phyloP scores from a whole-genome alignment of 2,888 invertebrate species.

The Sminthurinus aureus region DNA sequence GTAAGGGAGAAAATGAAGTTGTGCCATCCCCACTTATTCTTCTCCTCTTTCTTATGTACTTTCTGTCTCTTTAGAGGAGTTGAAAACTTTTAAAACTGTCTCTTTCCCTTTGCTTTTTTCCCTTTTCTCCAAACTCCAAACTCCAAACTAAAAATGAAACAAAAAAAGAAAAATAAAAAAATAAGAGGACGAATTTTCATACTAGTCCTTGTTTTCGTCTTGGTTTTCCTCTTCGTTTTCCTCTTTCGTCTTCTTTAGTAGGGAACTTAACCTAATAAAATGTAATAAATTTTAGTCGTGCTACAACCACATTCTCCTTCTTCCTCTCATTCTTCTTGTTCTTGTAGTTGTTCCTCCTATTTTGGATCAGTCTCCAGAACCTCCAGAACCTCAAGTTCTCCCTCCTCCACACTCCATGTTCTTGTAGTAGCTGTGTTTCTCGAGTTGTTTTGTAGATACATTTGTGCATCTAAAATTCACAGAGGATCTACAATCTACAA shows the following conservation, averaged over 20 bases:
- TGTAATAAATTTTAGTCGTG: conserved; percentile 26
- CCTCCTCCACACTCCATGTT: not conserved
- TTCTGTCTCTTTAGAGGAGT: not conserved
- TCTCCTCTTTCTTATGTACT: too few species aligned
- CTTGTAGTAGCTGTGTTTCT: too few species aligned
- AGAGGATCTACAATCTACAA: too few species aligned
- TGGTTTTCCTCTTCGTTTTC: not conserved
- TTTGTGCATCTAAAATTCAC: too few species aligned
- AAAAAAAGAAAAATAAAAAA: not conserved
- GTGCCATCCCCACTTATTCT: not conserved
- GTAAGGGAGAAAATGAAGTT: not conserved
- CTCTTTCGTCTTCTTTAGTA: conserved; percentile 1
- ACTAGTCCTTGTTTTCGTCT: not conserved
- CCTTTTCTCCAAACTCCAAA: not conserved
- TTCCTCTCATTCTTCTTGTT: not conserved
- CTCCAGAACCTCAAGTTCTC: too few species aligned
- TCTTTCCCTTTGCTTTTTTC: not conserved
- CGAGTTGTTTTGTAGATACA: too few species aligned
- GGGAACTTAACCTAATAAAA: conserved; percentile 37
- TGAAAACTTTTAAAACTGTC: not conserved
- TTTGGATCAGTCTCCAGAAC: too few species aligned
- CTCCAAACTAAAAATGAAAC: not conserved
- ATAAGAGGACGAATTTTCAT: not conserved
- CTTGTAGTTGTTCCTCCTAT: not conserved
- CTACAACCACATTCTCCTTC: not conserved